Percentiles rank a stretch among this genome's conserved stretches.
Evolutionary conservation across 2,888 invertebrate species (phyloP).

Genomic region (Auanema sp.): DNA sequence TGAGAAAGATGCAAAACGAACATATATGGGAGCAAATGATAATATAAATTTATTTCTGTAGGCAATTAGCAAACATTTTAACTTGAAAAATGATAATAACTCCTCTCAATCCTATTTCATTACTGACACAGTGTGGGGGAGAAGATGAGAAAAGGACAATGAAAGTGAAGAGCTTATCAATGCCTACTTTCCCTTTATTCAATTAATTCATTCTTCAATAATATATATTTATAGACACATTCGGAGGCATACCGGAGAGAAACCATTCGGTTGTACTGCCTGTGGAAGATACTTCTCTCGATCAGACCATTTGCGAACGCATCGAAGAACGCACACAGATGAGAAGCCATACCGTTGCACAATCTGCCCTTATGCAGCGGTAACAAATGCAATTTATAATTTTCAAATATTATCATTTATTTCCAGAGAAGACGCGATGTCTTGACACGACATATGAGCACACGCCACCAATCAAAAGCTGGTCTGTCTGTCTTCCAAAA

Average conservation of each 20-base stretch:
- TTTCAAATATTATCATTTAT: neutral
- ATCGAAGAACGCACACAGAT: conserved; percentile 57
- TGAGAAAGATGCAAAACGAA: no score
- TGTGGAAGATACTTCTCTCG: conserved; percentile 58
- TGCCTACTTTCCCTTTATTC: no score
- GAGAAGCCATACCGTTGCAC: conserved; percentile 61
- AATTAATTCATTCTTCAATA: neutral
- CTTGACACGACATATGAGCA: conserved; percentile 60
- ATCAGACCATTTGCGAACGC: conserved; percentile 56
- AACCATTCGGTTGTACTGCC: conserved; percentile 58
- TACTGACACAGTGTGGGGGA: no score
- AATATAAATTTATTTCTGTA: no score
- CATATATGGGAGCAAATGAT: no score
- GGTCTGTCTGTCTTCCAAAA: conserved; percentile 30
- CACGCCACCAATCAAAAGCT: conserved; percentile 52
- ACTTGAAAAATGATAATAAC: no score
- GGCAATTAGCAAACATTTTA: no score
- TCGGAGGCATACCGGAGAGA: conserved; percentile 61
- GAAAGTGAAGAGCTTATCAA: no score
- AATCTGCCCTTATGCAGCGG: conserved; percentile 58
- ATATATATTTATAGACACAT: conserved; percentile 52
- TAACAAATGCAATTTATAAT: conserved; percentile 13
- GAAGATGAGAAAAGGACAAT: no score
- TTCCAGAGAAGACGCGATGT: conserved; percentile 59
- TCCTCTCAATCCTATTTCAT: no score